Evolutionary conservation across 1,140 invertebrate species (phyloP), one percentile per base, ranked within the genome.

Genomic region (Calliopsis andreniformis): DNA sequence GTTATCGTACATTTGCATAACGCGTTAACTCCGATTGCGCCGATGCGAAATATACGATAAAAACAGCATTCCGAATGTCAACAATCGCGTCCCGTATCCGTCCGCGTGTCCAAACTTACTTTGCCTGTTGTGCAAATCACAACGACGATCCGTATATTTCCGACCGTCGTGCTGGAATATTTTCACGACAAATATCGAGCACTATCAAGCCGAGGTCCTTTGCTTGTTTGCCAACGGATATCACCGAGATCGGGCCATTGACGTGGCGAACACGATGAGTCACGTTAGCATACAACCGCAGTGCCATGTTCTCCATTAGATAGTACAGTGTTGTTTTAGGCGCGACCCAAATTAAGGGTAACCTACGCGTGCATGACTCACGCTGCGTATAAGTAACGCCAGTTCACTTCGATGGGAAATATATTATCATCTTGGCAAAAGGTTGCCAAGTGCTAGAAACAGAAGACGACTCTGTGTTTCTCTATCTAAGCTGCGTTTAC

Each of bases 231-330:
- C 45, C 62, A 6, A 67, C 53, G 80, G 62, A 58, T 83, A 79
- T 71, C 66, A 47, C n/a, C 63, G 49, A 76, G 64, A 79, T 76
- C 70, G 80, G 63, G 55, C 25, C 56, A 61, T 75, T 61, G 28
- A 71, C 71, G 71, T 75, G 42, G 49, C 68, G 80, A 61, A 67
- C 80, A 79, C 53, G 66, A 79, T 83, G 82, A 83, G 80, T 83
- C 82, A 83, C 82, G 76, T 83, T 82, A 66, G 76, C 82, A 83
- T 76, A 83, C 77, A 83, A 79, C 76, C 80, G 61, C 66, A 61
- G 53, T 67, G 45, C 66, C 76, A 59, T 79, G 76, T 83, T 83
- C 70, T 83, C 82, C 70, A 83, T 83, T 83, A 83, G 76, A 79
- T 76, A 71, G 70, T 63, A 68, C 67, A 67, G 49, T 83, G 82